These are phyloP conservation scores for Drosophila ironensis DNA, from an alignment of 1,140 invertebrate species.

Conservation along the genomic window DNA sequence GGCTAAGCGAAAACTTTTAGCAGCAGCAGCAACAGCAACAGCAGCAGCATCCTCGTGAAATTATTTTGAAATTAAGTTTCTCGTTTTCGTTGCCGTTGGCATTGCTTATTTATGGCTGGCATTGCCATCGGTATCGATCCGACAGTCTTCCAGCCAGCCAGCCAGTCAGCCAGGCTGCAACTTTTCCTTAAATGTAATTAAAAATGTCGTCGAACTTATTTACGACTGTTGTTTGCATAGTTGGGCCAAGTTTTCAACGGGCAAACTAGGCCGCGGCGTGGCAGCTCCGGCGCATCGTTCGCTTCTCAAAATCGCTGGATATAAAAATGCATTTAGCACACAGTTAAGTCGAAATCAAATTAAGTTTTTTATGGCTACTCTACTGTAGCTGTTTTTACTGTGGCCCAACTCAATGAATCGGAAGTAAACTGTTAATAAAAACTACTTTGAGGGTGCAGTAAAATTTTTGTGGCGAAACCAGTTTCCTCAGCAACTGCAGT, in stretches of 20 bases:
- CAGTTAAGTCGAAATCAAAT: constrained; percentile 40
- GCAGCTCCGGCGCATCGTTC: too few species aligned
- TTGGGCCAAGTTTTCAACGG: constrained; percentile 53
- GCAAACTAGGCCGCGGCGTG: constrained; percentile 11
- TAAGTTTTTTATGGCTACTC: constrained; percentile 32
- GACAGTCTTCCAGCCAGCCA: constrained; percentile 43
- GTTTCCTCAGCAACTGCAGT: too few species aligned
- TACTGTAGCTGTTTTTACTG: constrained; percentile 7
- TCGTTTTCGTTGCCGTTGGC: constrained; percentile 43
- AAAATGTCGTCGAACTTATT: constrained; percentile 80
- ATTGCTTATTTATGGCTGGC: constrained; percentile 71
- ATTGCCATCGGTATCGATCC: constrained; percentile 74
- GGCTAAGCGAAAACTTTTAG: constrained; percentile 54
- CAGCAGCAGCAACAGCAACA: too few species aligned
- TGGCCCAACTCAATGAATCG: constrained; percentile 30
- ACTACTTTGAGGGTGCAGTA: constrained; percentile 30
- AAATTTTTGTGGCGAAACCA: not conserved
- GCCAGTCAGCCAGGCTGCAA: constrained; percentile 21
- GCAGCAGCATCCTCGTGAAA: constrained; percentile 42
- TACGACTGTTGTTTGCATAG: constrained; percentile 70
- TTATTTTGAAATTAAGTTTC: constrained; percentile 78
- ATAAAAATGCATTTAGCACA: constrained; percentile 46
- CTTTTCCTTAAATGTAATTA: constrained; percentile 76
- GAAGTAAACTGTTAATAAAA: constrained; percentile 49
- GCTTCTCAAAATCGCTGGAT: constrained; percentile 18